These are phyloP conservation scores for Trypoxylon attenuatum DNA, from an alignment of 2,888 invertebrate species.

Conservation along the genomic window DNA sequence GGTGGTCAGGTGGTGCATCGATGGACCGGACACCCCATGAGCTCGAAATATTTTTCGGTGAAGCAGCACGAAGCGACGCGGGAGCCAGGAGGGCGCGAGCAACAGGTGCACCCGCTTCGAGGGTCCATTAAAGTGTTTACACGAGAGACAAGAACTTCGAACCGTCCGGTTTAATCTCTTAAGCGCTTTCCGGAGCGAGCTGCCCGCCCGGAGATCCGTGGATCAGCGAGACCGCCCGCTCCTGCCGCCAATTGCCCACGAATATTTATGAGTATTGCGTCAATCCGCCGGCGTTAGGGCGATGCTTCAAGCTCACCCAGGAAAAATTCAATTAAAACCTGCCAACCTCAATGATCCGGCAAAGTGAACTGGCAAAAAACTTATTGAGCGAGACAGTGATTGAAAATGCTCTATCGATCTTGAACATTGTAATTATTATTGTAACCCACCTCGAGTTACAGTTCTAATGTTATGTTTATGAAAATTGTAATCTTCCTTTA, in stretches of 20 bases:
- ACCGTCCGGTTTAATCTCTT: constrained; percentile 59
- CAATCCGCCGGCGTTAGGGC: too few species aligned
- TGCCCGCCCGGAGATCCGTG: neutral
- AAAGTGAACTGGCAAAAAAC: too few species aligned
- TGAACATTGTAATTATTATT: too few species aligned
- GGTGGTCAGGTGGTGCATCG: neutral
- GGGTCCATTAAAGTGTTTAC: constrained; percentile 59
- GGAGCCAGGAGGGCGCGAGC: constrained; percentile 23
- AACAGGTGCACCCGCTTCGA: constrained; percentile 55
- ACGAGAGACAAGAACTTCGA: constrained; percentile 59
- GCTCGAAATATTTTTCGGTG: constrained; percentile 56
- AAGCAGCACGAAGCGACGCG: neutral
- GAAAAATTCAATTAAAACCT: too few species aligned
- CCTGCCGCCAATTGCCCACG: constrained; percentile 23
- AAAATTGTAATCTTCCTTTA: too few species aligned
- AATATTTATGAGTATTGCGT: constrained; percentile 49
- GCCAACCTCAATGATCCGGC: too few species aligned
- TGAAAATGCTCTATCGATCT: too few species aligned
- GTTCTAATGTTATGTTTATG: too few species aligned
- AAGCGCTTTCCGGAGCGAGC: constrained; percentile 38
- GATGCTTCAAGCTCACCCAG: too few species aligned
- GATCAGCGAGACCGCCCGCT: constrained; percentile 4
- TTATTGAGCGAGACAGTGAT: too few species aligned
- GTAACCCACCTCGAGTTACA: too few species aligned
- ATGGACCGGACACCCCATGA: constrained; percentile 17